These are phyloP conservation scores for Nipponacmea schrenckii DNA, from an alignment of 2,888 invertebrate species.

Conservation along the genomic window DNA sequence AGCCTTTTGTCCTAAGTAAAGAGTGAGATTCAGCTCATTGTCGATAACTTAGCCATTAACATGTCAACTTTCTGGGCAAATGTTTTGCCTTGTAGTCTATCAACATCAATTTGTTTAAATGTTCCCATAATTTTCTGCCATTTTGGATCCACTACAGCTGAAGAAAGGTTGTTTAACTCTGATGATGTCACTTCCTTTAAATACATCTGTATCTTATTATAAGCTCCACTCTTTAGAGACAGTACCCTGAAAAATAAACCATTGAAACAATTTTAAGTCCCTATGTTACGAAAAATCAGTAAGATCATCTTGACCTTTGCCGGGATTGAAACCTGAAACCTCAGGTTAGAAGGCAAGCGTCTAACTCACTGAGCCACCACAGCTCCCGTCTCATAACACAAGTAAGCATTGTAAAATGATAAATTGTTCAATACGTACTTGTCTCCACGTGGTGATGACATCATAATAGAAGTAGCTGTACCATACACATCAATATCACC, in stretches of 20 bases:
- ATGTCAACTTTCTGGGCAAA: conserved; percentile 96
- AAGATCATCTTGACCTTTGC: no score
- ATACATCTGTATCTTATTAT: conserved; percentile 86
- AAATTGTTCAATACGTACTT: conserved; percentile 66
- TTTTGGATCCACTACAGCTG: conserved; percentile 85
- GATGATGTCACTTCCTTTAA: conserved; percentile 91
- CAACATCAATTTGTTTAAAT: conserved; percentile 81
- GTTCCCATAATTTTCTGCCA: conserved; percentile 74
- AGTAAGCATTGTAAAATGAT: no score
- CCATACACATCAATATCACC: conserved; percentile 92
- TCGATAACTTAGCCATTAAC: conserved; percentile 78
- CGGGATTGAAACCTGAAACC: no score
- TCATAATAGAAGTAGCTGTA: conserved; percentile 89
- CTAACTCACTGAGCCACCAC: no score
- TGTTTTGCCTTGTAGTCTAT: conserved; percentile 95
- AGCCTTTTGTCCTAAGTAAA: no score
- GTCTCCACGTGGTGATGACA: conserved; percentile 89
- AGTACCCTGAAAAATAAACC: conserved; percentile 74
- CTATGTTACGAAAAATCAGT: background rate
- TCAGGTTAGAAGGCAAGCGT: no score
- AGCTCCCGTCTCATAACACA: no score
- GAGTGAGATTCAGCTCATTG: background rate
- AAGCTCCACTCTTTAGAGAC: conserved; percentile 89
- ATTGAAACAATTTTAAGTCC: background rate
- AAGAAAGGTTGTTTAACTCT: conserved; percentile 67